Evolutionary conservation across 2,113 vertebrate species (phyloP), one percentile per base, ranked within the genome.

Genomic region (Engystomops pustulosus): DNA sequence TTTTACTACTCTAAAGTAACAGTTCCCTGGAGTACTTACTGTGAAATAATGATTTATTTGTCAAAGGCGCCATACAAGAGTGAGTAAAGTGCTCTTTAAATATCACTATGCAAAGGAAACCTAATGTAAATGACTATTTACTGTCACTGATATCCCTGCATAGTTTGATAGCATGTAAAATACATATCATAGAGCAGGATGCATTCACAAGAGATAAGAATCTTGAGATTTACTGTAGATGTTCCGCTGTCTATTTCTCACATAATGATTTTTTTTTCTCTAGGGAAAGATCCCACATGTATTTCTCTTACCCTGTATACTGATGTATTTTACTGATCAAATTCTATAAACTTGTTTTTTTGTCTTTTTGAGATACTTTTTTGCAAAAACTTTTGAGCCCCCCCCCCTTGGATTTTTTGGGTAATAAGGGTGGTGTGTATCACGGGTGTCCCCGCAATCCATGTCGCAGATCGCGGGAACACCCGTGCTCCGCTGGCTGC

Each of bases 1-100:
- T 77, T 55, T 53, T 58, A 77, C 49, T 53, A 34, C 49, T 76
- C 49, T 55, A 55, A 76, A 77, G 74, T 55, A 77, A 55, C 74
- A 55, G 32, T 77, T 55, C 74, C 74, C 51, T 15, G 30, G 74
- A 77, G 47, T 58, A 77, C 74, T 55, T 55, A 77, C 45, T 34
- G 47, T 58, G 30, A 36, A 77, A 77, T 77, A 77, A 77, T 77
- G 74, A 77, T 55, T 77, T 58, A 58, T 55, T 77, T 77, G 74
- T 77, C 45, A 77, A 77, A 55, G 51, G 18, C 32, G 47, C 51
- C 36, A 38, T 23, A 32, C 32, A 77, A 34, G 49, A 55, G 30
- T 36, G 71, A 74, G 45, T 49, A 49, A 74, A 74, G 71, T 49
- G 71, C 71, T 49, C 44, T 74, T 74, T 74, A 49, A 49, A 41